Conservation (phyloP, 1,140 invertebrate species). For the Pseudomyrmex sp. region DNA sequence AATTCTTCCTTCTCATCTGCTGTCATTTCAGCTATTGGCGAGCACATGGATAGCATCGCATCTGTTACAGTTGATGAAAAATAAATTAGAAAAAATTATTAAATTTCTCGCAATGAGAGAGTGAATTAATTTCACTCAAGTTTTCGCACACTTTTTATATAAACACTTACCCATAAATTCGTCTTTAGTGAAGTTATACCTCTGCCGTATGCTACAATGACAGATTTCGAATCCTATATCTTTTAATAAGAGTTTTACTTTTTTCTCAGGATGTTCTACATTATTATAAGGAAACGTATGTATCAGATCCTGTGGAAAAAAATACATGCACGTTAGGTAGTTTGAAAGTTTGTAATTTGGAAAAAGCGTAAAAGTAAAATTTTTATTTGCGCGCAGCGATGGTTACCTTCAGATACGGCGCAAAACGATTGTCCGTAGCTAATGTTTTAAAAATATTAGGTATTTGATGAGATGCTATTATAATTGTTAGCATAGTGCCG, state of each 20-base stretch:
- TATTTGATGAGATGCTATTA: background rate
- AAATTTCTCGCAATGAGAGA: background rate
- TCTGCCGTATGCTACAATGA: background rate
- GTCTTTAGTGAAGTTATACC: background rate
- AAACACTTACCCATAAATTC: background rate
- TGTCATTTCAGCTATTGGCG: background rate
- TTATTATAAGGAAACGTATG: background rate
- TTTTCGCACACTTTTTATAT: too few relatives aligned
- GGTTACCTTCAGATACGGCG: background rate
- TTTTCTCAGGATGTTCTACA: background rate
- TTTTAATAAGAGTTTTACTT: background rate
- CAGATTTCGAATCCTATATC: background rate
- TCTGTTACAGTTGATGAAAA: background rate
- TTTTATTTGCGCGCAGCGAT: too few relatives aligned
- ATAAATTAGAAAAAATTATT: background rate
- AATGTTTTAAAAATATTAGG: background rate
- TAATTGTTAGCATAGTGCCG: too few relatives aligned
- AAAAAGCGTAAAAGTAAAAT: too few relatives aligned
- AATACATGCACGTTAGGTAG: background rate
- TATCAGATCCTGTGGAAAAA: background rate
- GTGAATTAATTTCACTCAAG: background rate
- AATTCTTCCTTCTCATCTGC: background rate
- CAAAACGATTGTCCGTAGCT: background rate
- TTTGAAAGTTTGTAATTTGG: background rate
- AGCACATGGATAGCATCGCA: background rate